Base-by-base conservation (phyloP, 2,797 vertebrate genomes). In the Epinephelus coioides region DNA sequence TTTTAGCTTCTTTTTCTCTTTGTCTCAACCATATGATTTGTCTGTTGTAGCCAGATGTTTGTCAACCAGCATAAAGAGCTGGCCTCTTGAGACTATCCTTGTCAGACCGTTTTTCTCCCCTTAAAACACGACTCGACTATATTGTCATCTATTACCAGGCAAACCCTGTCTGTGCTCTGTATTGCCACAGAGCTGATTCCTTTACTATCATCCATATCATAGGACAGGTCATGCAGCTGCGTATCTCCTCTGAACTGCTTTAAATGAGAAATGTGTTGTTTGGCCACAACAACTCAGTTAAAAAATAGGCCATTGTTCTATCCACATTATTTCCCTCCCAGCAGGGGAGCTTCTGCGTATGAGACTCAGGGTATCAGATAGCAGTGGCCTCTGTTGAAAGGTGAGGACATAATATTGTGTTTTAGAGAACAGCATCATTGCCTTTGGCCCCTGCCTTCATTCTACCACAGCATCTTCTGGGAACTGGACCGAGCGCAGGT, bases 251-350 rank as follows among this genome's bases (percentile, higher is more conserved):
- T 51, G 55, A 47, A 18, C 66, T 49, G 50, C 55, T 71, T 69
- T 76, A 77, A 86, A 91, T 88, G 82, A 86, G 74, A 85, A 83
- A 79, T 85, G 72, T 82, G 82, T 74, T 88, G 69, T 75, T 68
- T 56, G 46, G 69, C 40, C 62, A 81, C 86, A 87, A 77, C 74
- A 87, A 17, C 80, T 86, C 61, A 78, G 21, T 88, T 88, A 84
- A 56, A 62, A 83, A 78, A 70, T 43, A 69, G 66, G 67, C 67
- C 63, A 73, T 83, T 76, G 64, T 90, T 89, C 51, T 54, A 49
- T 74, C 63, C 46, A 27, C 73, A 76, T 83, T 85, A 64, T 85
- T 86, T 77, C 23, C 34, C 47, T 77, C 73, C 27, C 70, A 73
- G 80, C 27, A 54, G 56, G 71, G 61, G 56, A 72, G 77, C 57